Base-by-base conservation (phyloP, 2,797 vertebrate species). In the Chaetophractus vellerosus region DNA sequence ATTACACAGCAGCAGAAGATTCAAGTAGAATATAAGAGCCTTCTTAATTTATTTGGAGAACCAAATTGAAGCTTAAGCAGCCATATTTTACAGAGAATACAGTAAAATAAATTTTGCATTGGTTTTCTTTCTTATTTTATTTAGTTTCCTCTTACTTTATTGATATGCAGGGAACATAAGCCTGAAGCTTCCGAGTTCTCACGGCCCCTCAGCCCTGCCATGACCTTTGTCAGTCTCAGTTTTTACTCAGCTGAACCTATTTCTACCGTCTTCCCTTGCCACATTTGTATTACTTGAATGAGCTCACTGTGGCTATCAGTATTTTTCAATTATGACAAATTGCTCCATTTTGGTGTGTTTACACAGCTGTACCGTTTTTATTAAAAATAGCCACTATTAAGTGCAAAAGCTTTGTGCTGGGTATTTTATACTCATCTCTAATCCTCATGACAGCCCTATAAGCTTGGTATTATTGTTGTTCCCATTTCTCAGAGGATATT, bases 291-390 rank as follows among this genome's bases (percentile, higher is more conserved):
- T 85, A 59, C 10, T 71, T 74, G 80, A 48, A 76, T 81, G 89
- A 96, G n/a, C 69, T 82, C 45, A 36, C 26, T 61, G 33, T 74
- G 79, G 64, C 41, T 63, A n/a, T 61, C 83, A 88, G 50, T 68
- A 66, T 36, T 93, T 96, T 95, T 91, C 80, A 75, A 10, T 66
- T 48, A 75, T 59, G 55, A 91, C 52, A 91, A 87, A 83, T 84
- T 75, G 14, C 18, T 81, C 28, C 52, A 48, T 88, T 86, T 75
- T 69, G 45, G 16, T 38, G 41, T 21, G 1, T 88, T 82, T 92
- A 92, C 3, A 59, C 4, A 45, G 80, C 78, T n/a, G 41, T n/a
- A 28, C 41, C 12, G 24, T 79, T 92, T 87, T 95, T 81, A 87
- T 79, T 64, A 41, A 31, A 74, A 88, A 45, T 48, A 69, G 12